Conservation (phyloP, 2,888 invertebrate species). For the Thysanoteuthis rhombus region DNA sequence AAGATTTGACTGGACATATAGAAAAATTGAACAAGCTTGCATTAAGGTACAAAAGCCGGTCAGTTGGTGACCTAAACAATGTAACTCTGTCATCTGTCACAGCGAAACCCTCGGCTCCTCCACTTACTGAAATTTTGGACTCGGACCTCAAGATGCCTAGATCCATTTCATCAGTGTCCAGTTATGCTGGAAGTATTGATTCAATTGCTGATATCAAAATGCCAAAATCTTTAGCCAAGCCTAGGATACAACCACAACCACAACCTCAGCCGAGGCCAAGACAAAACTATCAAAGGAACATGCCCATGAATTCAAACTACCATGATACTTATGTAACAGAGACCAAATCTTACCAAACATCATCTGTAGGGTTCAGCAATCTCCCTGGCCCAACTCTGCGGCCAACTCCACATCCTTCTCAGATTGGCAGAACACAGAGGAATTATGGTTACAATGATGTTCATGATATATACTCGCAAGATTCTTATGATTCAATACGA, state of each 20-base stretch:
- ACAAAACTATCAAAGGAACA: neutral
- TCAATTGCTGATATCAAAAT: neutral
- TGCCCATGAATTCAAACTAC: neutral
- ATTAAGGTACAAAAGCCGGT: neutral
- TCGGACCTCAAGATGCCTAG: neutral
- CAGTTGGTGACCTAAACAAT: neutral
- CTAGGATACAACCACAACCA: neutral
- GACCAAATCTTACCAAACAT: neutral
- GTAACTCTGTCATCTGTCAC: neutral
- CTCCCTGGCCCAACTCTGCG: neutral
- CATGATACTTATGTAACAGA: neutral
- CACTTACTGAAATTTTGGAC: neutral
- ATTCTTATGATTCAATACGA: neutral
- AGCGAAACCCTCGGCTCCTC: neutral
- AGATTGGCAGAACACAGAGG: neutral
- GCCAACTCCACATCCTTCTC: neutral
- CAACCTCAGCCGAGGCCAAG: neutral
- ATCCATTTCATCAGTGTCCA: neutral
- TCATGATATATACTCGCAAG: neutral
- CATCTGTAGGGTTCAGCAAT: neutral
- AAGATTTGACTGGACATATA: slow-evolving; percentile 24
- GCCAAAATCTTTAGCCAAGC: neutral
- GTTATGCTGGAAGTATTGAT: neutral
- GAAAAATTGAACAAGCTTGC: neutral
- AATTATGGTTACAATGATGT: neutral